These are phyloP conservation scores for Entomyzon cyanotis DNA, from an alignment of 2,113 vertebrate species.

Conservation along the genomic window DNA sequence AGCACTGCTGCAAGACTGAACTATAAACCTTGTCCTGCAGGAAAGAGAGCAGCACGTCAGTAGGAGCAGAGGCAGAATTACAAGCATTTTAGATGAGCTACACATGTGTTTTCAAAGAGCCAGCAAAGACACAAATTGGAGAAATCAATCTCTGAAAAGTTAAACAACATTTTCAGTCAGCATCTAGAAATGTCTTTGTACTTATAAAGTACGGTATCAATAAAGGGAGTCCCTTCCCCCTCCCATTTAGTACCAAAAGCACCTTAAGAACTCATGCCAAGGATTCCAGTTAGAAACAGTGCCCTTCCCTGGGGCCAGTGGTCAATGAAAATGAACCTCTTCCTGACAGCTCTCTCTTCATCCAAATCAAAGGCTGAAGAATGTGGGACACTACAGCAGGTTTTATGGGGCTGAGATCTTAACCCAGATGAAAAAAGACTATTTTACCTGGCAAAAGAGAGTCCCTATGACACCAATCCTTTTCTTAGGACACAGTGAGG, in stretches of 20 bases:
- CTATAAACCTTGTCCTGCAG: slow-evolving; percentile 95
- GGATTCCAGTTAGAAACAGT: background rate
- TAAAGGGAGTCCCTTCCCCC: background rate
- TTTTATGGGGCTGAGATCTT: background rate
- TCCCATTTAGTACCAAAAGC: background rate
- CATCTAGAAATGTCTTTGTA: background rate
- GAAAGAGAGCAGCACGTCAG: background rate
- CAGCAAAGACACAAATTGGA: background rate
- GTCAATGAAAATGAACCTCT: background rate
- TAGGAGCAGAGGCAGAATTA: background rate
- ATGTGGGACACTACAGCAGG: background rate
- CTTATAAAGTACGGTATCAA: background rate
- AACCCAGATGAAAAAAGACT: background rate
- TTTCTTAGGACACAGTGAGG: background rate
- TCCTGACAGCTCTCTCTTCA: background rate
- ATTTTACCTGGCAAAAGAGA: background rate
- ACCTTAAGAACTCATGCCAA: background rate
- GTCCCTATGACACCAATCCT: background rate
- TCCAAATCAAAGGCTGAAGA: background rate
- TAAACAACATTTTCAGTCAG: background rate
- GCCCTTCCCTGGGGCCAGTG: background rate
- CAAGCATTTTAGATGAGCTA: background rate
- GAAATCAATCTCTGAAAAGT: background rate
- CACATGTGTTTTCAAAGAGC: background rate
- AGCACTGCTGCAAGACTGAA: slow-evolving; percentile 93